Evolutionary conservation across 2,888 invertebrate genomes (phyloP), one percentile per base, ranked within the genome.

Genomic region (Camponotus fellah): DNA sequence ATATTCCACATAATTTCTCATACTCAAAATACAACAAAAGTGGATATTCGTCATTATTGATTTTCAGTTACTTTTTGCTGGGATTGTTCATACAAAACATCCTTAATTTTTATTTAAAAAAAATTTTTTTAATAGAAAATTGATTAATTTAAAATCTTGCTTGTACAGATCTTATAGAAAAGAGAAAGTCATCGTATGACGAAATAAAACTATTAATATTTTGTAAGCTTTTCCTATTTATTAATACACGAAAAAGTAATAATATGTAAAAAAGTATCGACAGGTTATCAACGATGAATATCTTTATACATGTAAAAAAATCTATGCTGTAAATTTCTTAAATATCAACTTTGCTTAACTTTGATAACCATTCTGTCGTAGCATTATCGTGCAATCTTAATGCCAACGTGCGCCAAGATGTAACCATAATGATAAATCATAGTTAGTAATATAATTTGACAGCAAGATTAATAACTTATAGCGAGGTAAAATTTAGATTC

Each of bases 381-480:
- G 34, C 14, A 58, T 60, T 69, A 58, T 71, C 79, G 71, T 43
- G 46, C 58, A 71, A 79, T 79, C 79, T 69, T 46, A 43, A 69
- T 71, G 71, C 58, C 71, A 60, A 10, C 60, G 12, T 46, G 58
- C 12, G 46, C 71, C 34, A 60, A 49, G 21, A 26, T 80, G 46
- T 12, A 69, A 79, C n/a, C 77, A 53, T 58, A 49, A 80, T 46
- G 71, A 71, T 80, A 80, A 80, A 80, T 80, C 60, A 71, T 37
- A 60, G 60, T 71, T 80, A 60, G 71, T 80, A 71, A 80, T 80
- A 26, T 79, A 46, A 79, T 69, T 79, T 43, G 71, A 71, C 71
- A 58, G 79, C 34, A 43, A 58, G 71, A 71, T 71, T 71, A 46
- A 71, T 71, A 80, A 80, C 26, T 12, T 56, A 17, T 56, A 26